These are phyloP conservation scores for Dasypogon diadema DNA, from an alignment of 2,888 invertebrate genomes.

Conservation along the genomic window DNA sequence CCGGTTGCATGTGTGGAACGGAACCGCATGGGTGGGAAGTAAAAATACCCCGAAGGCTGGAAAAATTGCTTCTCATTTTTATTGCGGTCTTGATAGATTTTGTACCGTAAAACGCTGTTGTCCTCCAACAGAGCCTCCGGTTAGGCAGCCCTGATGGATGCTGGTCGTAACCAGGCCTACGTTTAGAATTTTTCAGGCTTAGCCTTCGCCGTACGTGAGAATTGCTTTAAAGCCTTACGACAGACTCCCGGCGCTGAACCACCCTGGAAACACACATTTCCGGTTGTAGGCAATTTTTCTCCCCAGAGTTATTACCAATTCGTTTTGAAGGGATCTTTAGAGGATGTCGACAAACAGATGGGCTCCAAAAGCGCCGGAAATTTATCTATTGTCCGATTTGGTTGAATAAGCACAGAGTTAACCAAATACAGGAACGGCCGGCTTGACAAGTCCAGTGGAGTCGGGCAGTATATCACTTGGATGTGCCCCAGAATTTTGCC, in stretches of 20 bases:
- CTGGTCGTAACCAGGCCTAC: not conserved
- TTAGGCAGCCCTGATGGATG: conserved; percentile 25
- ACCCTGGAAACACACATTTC: not conserved
- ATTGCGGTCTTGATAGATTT: conserved; percentile 36
- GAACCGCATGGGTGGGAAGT: not conserved
- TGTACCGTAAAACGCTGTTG: conserved; percentile 17
- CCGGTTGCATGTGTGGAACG: conserved; percentile 28
- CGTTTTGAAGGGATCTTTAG: not conserved
- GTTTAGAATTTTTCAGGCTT: not conserved
- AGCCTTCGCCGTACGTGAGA: conserved; percentile 11
- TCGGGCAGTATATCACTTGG: not conserved
- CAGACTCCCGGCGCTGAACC: not conserved
- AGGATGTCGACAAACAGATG: no score
- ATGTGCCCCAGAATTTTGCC: not conserved
- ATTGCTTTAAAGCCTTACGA: conserved; percentile 25
- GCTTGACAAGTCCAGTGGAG: not conserved
- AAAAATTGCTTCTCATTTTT: conserved; percentile 48
- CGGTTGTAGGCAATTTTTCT: not conserved
- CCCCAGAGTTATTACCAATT: conserved; percentile 8
- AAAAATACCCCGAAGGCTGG: not conserved
- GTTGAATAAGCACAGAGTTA: not conserved
- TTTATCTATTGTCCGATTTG: no score
- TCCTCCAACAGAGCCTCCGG: not conserved
- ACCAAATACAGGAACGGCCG: not conserved
- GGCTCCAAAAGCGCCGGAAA: no score